A percentile compares a stretch with the other conserved stretches of the same genome.
Evolutionary conservation across 2,888 invertebrate species (phyloP).

Genomic region (Heliconius aoede): DNA sequence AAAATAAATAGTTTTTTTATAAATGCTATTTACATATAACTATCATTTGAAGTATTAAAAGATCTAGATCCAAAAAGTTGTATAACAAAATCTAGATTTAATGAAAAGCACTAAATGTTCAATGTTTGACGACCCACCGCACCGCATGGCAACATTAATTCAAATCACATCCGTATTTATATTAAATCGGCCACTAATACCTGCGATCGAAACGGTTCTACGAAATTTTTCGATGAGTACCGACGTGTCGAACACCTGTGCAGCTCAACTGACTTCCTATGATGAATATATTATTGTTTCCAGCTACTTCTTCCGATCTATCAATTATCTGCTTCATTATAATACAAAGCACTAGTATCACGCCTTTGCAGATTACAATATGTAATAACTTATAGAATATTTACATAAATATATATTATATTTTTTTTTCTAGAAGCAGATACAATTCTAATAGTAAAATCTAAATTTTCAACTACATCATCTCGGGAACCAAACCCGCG

Average conservation of each 20-base stretch:
- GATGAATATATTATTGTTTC: constrained; percentile 41
- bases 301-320: constrained; percentile 14
- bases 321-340: neutral
- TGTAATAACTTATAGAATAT: neutral
- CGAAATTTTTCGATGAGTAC: constrained; percentile 66
- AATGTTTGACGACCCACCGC: constrained; percentile 38
- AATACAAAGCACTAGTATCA: neutral
- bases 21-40: neutral
- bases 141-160: constrained; percentile 37
- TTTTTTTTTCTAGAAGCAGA: too few species aligned
- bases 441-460: neutral
- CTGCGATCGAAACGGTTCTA: constrained; percentile 66
- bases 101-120: neutral
- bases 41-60: neutral
- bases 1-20: neutral
- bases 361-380: neutral
- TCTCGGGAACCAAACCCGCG: too few species aligned
- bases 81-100: neutral
- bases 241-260: constrained; percentile 44
- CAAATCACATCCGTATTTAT: constrained; percentile 39
- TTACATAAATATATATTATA: neutral
- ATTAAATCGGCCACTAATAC: constrained; percentile 57
- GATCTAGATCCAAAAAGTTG: neutral
- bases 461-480: neutral
- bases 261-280: constrained; percentile 41